phyloP scores from a whole-genome alignment of 2,113 vertebrate species.

The Kobus ellipsiprymnus region DNA sequence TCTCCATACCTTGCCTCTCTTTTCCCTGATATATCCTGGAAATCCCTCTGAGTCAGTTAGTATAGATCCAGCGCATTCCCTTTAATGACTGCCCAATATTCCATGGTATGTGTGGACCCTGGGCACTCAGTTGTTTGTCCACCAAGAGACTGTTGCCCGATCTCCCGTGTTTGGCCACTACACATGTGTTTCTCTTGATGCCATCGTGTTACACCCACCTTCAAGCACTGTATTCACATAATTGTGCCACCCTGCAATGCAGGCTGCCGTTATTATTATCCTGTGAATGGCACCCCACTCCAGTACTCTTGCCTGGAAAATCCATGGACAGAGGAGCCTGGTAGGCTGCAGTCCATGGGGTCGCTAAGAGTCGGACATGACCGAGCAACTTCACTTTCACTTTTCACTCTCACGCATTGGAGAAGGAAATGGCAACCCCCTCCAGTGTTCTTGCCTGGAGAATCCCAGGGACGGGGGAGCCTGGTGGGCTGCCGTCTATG shows the following conservation, averaged over 20 bases:
- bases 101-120: not conserved
- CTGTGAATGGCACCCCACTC: too few species aligned
- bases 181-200: not conserved
- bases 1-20: not conserved
- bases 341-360: too few species aligned
- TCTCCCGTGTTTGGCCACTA: not conserved
- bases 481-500: too few species aligned
- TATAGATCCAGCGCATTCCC: not conserved
- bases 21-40: not conserved
- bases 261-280: not conserved
- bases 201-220: fast-evolving
- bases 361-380: too few species aligned
- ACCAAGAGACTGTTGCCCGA: not conserved
- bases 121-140: not conserved
- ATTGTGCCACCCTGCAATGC: not conserved
- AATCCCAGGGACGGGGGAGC: too few species aligned
- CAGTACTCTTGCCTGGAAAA: too few species aligned
- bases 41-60: not conserved
- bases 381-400: too few species aligned
- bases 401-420: too few species aligned
- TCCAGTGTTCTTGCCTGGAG: too few species aligned
- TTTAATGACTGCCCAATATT: not conserved
- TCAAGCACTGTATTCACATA: not conserved
- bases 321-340: too few species aligned
- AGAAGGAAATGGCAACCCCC: too few species aligned